Conservation (phyloP, 2,888 invertebrate species). For the Saturnia pavonia region DNA sequence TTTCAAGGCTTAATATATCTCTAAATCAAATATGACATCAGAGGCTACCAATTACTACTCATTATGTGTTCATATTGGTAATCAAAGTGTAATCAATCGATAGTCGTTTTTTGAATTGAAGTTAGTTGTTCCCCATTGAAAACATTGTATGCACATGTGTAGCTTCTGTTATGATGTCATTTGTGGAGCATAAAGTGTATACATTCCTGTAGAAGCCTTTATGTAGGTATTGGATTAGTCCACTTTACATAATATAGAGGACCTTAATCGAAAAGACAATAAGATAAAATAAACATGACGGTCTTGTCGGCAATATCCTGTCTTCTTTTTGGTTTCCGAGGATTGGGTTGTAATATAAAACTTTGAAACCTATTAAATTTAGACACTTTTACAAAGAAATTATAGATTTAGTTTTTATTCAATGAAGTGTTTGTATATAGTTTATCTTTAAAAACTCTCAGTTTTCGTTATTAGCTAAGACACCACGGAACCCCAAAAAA, state of each 20-base stretch:
- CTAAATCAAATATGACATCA: neutral
- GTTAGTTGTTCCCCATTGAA: neutral
- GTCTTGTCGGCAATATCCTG: neutral
- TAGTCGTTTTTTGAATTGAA: too few species aligned
- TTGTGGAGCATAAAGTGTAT: neutral
- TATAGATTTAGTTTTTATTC: too few species aligned
- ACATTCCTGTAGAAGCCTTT: neutral
- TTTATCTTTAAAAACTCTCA: too few species aligned
- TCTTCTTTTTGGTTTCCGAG: neutral
- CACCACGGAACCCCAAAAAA: slow-evolving; percentile 32
- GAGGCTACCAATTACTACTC: neutral
- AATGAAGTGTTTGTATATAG: too few species aligned
- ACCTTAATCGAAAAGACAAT: neutral
- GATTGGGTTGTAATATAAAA: too few species aligned
- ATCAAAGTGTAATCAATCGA: too few species aligned
- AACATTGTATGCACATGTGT: neutral
- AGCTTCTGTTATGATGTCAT: neutral
- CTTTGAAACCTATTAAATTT: too few species aligned
- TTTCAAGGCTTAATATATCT: neutral
- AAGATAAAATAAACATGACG: too few species aligned
- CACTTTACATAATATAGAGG: neutral
- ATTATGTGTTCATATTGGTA: too few species aligned
- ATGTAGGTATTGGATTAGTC: neutral
- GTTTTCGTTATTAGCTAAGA: neutral
- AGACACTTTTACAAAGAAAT: too few species aligned